Evolutionary conservation across 2,113 vertebrate species (phyloP), one percentile per base, ranked within the genome.

Genomic region (Ammospiza caudacuta): DNA sequence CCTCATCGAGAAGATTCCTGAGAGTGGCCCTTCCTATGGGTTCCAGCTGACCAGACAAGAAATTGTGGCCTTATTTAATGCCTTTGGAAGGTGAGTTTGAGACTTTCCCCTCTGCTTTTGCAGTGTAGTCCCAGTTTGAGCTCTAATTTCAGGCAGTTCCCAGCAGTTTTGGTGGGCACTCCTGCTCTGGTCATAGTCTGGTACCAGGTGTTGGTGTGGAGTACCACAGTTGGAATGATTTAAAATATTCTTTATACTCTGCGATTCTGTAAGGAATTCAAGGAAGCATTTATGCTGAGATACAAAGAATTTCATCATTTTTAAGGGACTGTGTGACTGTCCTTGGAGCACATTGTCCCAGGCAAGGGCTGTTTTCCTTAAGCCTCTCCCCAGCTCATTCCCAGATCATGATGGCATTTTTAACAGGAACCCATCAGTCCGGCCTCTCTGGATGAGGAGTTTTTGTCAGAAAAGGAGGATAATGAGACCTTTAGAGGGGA

Each of bases 41-140:
- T 99, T 99, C 96, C 98, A 98, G 94, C 98, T 99, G 70, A 99
- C 96, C 47, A 98, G 99, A 69, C 99, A 99, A 95, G 99, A 99
- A 96, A 98, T 99, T 6, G 99, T 99, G 70, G 98, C 99, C 43
- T 98, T 99, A 76, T 97, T 99, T 89, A 99, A 99, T 72, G 99
- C 99, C 81, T 99, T 99, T 74, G 99, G 99, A 92, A 98, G 99
- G 99, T 99, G 82, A 95, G 97, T 92, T 54, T 63, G 67, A 87
- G 75, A 7, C 12, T 67, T 64, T 17, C 5, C 5, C 33, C 20
- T 77, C 24, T 11, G 0, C 2, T 80, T 78, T 7, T 13, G 19
- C 35, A 6, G 29, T 4, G 2, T 29, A 6, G 5, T 7, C 28
- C 39, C 21, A 22, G 1, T 41, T 52, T 10, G 19, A 76, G 62